phyloP scores from a whole-genome alignment of 1,140 invertebrate genomes.

The Drosophila sturtevanti region DNA sequence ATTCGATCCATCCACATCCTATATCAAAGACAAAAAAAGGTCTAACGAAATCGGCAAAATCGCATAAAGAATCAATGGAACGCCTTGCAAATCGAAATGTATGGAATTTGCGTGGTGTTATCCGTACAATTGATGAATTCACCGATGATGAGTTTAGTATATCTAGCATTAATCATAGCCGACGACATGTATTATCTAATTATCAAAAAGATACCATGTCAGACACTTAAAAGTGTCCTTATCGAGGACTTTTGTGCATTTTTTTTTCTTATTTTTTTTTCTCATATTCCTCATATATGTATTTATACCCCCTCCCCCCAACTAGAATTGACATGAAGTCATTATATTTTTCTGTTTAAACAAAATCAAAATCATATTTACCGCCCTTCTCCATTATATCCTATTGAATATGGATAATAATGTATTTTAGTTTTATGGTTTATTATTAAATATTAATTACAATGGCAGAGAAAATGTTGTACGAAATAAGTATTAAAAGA shows the following conservation, averaged over 20 bases:
- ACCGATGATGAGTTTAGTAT: constrained; percentile 20
- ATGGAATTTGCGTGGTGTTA: not conserved
- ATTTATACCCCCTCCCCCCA: not conserved
- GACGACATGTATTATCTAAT: too few species aligned
- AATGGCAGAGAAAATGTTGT: constrained; percentile 48
- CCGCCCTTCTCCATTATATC: too few species aligned
- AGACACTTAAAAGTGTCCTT: too few species aligned
- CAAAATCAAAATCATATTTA: too few species aligned
- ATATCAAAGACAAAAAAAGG: too few species aligned
- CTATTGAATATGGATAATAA: not conserved
- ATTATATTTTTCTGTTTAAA: too few species aligned
- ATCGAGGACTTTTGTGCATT: too few species aligned
- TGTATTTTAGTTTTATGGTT: constrained; percentile 26
- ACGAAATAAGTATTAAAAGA: constrained; percentile 44
- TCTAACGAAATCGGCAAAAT: too few species aligned
- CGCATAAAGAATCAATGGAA: too few species aligned
- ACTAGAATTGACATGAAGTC: too few species aligned
- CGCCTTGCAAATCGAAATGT: not conserved
- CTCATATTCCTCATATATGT: too few species aligned
- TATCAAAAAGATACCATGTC: too few species aligned
- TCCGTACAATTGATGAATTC: not conserved
- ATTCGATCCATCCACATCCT: not conserved
- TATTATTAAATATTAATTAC: constrained; percentile 76
- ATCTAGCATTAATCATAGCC: not conserved
- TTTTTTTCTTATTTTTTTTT: not conserved